These are phyloP conservation scores for Zosterops hypoxanthus DNA, from an alignment of 2,113 vertebrate genomes.

Conservation along the genomic window DNA sequence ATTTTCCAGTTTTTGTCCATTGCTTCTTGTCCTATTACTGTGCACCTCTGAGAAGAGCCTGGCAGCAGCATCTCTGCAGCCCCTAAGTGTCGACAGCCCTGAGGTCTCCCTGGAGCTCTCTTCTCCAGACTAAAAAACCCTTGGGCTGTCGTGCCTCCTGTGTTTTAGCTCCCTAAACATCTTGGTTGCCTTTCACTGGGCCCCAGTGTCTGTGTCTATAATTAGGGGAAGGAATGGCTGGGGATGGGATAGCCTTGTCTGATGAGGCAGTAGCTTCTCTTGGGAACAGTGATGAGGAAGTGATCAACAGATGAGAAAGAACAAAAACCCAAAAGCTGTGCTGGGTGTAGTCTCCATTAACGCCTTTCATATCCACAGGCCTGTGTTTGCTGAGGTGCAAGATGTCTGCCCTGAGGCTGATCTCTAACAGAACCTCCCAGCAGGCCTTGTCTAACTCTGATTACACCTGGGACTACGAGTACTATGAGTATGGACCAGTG, in stretches of 20 bases:
- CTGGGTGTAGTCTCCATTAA: background rate
- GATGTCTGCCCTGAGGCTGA: slow-evolving; percentile 80
- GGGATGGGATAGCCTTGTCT: background rate
- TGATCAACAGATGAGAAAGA: background rate
- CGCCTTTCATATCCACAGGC: background rate
- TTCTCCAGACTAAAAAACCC: background rate
- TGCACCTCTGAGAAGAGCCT: background rate
- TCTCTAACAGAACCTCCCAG: slow-evolving; percentile 81
- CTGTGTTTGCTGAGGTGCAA: slow-evolving; percentile 33
- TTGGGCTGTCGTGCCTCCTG: background rate
- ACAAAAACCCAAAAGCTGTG: background rate
- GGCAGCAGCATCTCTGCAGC: background rate
- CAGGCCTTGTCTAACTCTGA: slow-evolving; percentile 78
- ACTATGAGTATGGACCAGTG: slow-evolving; percentile 92
- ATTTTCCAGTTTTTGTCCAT: fast-evolving
- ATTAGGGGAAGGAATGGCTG: background rate
- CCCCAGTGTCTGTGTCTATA: background rate
- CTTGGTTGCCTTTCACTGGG: background rate
- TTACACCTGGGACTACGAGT: slow-evolving; percentile 95
- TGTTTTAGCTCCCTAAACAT: background rate
- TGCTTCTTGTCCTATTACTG: background rate
- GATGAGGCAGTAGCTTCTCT: background rate
- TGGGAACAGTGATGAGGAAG: background rate
- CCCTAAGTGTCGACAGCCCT: background rate
- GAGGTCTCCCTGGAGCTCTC: background rate